Conservation (phyloP, 2,113 vertebrate species). For the Chionomys nivalis region DNA sequence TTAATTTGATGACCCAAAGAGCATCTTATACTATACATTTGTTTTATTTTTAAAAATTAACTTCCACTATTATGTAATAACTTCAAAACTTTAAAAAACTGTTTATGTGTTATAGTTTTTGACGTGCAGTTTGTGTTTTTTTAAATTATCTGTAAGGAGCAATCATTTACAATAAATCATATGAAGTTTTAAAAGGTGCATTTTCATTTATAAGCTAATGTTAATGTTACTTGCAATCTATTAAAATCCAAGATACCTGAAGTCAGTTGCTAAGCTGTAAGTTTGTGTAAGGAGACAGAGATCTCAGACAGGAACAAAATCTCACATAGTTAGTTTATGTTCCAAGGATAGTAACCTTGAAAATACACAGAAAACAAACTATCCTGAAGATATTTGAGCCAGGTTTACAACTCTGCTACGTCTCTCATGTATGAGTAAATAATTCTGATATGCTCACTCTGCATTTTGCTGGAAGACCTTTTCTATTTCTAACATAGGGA, state of each 20-base stretch:
- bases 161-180: background rate
- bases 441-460: background rate
- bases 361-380: background rate
- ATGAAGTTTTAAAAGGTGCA: background rate
- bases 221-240: background rate
- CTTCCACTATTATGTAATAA: background rate
- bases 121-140: background rate
- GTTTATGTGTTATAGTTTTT: background rate
- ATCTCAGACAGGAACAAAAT: background rate
- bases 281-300: constrained; percentile 13
- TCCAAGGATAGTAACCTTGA: background rate
- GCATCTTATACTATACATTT: background rate
- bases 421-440: constrained; percentile 1
- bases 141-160: background rate
- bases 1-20: background rate
- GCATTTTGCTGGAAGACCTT: background rate
- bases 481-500: constrained; percentile 22
- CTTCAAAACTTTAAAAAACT: background rate
- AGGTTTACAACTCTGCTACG: background rate
- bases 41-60: background rate
- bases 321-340: background rate
- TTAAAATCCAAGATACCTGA: background rate
- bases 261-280: background rate
- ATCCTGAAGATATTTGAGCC: background rate
- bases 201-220: background rate